phyloP scores from a whole-genome alignment of 2,888 invertebrate species.

The Heliconius aoede region DNA sequence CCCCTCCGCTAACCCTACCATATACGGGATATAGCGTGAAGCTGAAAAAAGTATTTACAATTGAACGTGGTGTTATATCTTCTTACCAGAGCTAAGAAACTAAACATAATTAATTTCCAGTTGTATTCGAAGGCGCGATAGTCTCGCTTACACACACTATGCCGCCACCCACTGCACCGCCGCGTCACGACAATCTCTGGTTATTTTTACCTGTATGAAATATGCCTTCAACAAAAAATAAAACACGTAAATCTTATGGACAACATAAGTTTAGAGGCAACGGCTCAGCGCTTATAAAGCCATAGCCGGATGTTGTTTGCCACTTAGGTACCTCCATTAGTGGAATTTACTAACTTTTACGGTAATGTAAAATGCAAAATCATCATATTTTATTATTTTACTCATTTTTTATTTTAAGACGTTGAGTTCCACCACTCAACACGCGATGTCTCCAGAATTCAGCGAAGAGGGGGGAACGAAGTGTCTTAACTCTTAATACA shows the following conservation, averaged over 20 bases:
- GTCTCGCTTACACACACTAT: too few species aligned
- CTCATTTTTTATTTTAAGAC: not conserved
- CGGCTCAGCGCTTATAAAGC: slow-evolving; percentile 13
- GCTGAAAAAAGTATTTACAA: too few species aligned
- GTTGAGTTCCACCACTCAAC: not conserved
- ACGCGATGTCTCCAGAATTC: too few species aligned
- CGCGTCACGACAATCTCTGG: too few species aligned
- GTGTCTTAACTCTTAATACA: not conserved
- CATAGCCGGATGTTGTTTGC: not conserved
- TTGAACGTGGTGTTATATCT: too few species aligned
- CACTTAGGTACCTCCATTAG: not conserved
- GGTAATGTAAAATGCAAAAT: not conserved
- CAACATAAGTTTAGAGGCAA: not conserved
- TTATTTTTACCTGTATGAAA: not conserved
- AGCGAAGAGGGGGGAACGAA: too few species aligned
- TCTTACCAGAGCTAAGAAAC: too few species aligned
- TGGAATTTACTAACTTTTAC: not conserved
- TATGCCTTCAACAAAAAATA: not conserved
- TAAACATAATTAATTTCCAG: too few species aligned
- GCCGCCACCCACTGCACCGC: too few species aligned
- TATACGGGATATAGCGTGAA: too few species aligned
- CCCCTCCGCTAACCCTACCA: not conserved
- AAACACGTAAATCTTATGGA: not conserved
- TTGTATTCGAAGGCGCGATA: too few species aligned
- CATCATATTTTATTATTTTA: not conserved